Evolutionary conservation across 2,888 invertebrate species (phyloP).

Genomic region (Carcina quercana): DNA sequence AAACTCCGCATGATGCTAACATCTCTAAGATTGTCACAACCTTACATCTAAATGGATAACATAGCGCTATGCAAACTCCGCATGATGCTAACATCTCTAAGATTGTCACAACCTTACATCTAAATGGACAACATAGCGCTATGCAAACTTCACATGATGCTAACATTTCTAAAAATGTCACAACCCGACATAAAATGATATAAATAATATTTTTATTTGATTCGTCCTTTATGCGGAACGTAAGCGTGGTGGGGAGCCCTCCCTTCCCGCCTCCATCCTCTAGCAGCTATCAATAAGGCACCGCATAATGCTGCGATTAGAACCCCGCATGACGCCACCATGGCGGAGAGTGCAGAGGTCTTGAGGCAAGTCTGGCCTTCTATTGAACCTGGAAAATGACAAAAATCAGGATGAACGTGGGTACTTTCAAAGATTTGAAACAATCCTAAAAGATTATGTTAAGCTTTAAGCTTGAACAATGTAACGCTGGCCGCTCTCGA

Average conservation of each 20-base stretch:
- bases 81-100: no score
- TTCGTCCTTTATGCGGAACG: slow-evolving; percentile 78
- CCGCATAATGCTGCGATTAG: slow-evolving; percentile 82
- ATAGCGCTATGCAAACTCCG: no score
- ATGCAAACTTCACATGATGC: no score
- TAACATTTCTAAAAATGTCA: no score
- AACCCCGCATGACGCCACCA: slow-evolving; percentile 80
- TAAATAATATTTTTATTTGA: no score
- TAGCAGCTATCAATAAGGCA: slow-evolving; percentile 83
- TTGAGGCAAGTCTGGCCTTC: slow-evolving; percentile 78
- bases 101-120: no score
- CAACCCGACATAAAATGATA: no score
- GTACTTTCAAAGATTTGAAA: background rate
- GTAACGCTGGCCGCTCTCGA: no score
- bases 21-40: no score
- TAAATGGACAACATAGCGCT: no score
- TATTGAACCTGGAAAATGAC: slow-evolving; percentile 31
- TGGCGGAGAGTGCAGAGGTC: slow-evolving; percentile 78
- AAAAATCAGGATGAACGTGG: background rate
- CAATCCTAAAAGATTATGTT: background rate
- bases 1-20: no score
- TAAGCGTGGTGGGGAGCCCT: slow-evolving; percentile 67
- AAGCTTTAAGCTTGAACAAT: background rate
- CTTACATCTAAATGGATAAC: no score
- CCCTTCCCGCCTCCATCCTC: slow-evolving; percentile 78